These are phyloP conservation scores for Protonibea diacanthus DNA, from an alignment of 2,797 vertebrate species.

Conservation along the genomic window DNA sequence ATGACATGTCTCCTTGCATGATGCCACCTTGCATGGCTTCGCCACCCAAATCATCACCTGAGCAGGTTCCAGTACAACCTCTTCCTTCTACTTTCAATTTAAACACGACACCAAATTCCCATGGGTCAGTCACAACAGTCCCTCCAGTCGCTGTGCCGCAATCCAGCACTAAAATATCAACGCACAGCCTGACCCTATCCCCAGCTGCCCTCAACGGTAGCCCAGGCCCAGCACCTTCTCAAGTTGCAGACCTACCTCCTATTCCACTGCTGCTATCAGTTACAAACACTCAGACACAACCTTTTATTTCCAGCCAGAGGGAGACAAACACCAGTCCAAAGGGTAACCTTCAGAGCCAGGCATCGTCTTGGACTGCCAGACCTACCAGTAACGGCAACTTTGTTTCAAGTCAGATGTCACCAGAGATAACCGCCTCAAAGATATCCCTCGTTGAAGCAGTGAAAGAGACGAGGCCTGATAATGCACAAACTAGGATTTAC, in stretches of 20 bases:
- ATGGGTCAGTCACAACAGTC: slow-evolving; percentile 60
- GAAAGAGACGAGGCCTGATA: slow-evolving; percentile 50
- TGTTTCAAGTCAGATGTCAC: slow-evolving; percentile 51
- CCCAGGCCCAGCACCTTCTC: slow-evolving; percentile 59
- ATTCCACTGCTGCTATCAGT: slow-evolving; percentile 67
- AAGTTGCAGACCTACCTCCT: slow-evolving; percentile 66
- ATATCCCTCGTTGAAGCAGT: slow-evolving; percentile 63
- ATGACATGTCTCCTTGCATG: slow-evolving; percentile 58
- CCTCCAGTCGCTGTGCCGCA: slow-evolving; percentile 46
- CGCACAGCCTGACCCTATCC: slow-evolving; percentile 75
- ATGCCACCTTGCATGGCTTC: slow-evolving; percentile 49
- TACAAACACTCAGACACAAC: slow-evolving; percentile 65
- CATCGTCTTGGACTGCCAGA: slow-evolving; percentile 41
- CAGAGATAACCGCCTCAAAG: slow-evolving; percentile 67
- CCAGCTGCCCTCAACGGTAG: slow-evolving; percentile 53
- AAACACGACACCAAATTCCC: slow-evolving; percentile 56
- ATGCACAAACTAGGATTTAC: slow-evolving; percentile 73
- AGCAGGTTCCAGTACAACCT: slow-evolving; percentile 45
- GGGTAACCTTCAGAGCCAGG: slow-evolving; percentile 50
- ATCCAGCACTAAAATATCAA: slow-evolving; percentile 80
- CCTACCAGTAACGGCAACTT: slow-evolving; percentile 50
- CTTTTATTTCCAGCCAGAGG: slow-evolving; percentile 68
- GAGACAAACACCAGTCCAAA: slow-evolving; percentile 65
- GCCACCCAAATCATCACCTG: slow-evolving; percentile 29
- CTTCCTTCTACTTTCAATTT: slow-evolving; percentile 40